A percentile compares a stretch with the other conserved stretches of the same genome.
These are phyloP conservation scores for Pecten maximus DNA, from an alignment of 2,888 invertebrate genomes.

Conservation along the genomic window DNA sequence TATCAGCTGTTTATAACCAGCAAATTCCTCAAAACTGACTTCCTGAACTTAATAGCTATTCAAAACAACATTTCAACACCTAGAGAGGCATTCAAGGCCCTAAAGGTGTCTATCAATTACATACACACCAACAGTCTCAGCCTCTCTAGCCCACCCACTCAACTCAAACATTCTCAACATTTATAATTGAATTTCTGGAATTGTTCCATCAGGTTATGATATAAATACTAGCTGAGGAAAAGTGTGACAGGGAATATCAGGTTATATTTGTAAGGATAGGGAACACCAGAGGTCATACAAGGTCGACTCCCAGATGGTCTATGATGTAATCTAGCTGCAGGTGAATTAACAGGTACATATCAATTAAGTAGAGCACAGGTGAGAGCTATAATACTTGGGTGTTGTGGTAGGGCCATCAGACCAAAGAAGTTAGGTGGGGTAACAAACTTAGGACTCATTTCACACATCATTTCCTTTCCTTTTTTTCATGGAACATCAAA, in stretches of 20 bases:
- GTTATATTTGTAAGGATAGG: neutral
- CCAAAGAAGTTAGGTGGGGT: neutral
- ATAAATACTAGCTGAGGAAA: neutral
- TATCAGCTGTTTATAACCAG: neutral
- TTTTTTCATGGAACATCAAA: neutral
- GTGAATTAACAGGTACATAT: neutral
- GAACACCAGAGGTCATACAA: neutral
- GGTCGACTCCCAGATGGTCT: neutral
- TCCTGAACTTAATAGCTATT: neutral
- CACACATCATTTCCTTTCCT: neutral
- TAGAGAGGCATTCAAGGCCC: neutral
- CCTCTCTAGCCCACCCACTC: neutral
- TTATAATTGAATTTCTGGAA: conserved; percentile 8
- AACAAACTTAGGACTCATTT: neutral
- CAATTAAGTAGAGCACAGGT: neutral
- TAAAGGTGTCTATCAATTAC: neutral
- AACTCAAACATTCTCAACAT: neutral
- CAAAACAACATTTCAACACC: neutral
- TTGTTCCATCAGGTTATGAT: neutral
- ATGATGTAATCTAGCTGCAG: neutral
- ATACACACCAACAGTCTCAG: neutral
- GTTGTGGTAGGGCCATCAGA: neutral
- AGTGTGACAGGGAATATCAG: neutral
- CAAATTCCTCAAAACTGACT: neutral
- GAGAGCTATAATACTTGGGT: neutral